Conservation (phyloP, 2,888 invertebrate genomes). For the Eubasilissa splendida region DNA sequence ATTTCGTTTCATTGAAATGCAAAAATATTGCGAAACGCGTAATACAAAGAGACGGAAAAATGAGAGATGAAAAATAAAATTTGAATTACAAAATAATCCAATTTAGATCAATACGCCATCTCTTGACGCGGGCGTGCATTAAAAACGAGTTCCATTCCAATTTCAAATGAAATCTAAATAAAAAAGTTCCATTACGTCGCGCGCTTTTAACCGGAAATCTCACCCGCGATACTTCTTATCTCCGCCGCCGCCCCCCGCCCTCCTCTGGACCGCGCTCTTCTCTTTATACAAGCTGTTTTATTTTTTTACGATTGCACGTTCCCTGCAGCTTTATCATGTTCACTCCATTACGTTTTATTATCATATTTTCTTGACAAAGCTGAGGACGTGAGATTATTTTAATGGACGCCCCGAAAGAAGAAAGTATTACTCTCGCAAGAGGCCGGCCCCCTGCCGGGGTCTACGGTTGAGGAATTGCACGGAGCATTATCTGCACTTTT, state of each 20-base stretch:
- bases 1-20: no score
- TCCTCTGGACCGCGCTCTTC: conserved; percentile 11
- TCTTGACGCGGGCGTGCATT: conserved; percentile 41
- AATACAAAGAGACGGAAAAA: neutral
- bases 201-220: conserved; percentile 45
- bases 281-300: conserved; percentile 57
- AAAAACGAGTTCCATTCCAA: conserved; percentile 38
- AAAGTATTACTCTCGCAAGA: conserved; percentile 48
- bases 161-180: conserved; percentile 55
- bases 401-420: conserved; percentile 50
- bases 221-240: conserved; percentile 49
- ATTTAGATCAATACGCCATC: conserved; percentile 31
- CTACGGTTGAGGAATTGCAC: conserved; percentile 45
- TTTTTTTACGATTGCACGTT: conserved; percentile 59
- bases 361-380: conserved; percentile 59
- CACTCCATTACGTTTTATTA: conserved; percentile 59
- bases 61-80: conserved; percentile 9
- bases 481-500: conserved; percentile 54
- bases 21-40: no score
- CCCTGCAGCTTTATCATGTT: conserved; percentile 58
- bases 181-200: conserved; percentile 50
- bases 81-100: conserved; percentile 30
- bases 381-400: conserved; percentile 59
- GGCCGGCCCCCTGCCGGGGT: conserved; percentile 3
- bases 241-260: conserved; percentile 37